Conservation (phyloP, 1,140 invertebrate species). For the Chironomus tepperi region DNA sequence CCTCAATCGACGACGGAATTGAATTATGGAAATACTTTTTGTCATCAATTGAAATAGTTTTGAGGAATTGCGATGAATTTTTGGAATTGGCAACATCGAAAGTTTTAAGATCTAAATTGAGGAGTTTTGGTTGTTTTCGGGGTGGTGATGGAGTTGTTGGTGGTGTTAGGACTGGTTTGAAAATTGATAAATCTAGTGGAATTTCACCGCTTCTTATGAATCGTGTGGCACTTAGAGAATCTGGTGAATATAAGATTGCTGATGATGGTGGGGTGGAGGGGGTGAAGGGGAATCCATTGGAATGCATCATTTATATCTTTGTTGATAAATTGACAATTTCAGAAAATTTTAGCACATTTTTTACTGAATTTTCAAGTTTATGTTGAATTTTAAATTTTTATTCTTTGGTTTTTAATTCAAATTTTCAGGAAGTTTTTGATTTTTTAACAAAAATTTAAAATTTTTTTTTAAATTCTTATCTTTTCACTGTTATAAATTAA, state of each 20-base stretch:
- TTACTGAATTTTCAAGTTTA: background rate
- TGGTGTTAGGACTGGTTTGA: slow-evolving; percentile 46
- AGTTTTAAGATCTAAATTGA: background rate
- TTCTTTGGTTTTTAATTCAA: too few species aligned
- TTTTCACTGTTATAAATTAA: too few species aligned
- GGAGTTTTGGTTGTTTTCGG: slow-evolving; percentile 42
- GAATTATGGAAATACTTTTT: slow-evolving; percentile 21
- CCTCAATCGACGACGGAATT: background rate
- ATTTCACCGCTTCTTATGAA: background rate
- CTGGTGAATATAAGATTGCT: background rate
- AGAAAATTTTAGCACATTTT: background rate
- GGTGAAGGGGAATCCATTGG: background rate
- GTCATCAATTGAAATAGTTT: background rate
- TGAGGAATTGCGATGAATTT: background rate
- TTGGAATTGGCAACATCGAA: slow-evolving; percentile 5
- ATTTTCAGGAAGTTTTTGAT: too few species aligned
- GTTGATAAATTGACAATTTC: background rate
- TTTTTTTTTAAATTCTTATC: too few species aligned
- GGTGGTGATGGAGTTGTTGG: slow-evolving; percentile 50
- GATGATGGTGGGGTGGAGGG: background rate
- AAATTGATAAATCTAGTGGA: slow-evolving; percentile 47
- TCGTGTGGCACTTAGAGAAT: background rate
- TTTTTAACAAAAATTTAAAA: too few species aligned
- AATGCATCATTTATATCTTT: background rate
- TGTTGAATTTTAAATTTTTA: background rate